Evolutionary conservation across 2,797 vertebrate genomes (phyloP).

Genomic region (Halcyon leucocephala): DNA sequence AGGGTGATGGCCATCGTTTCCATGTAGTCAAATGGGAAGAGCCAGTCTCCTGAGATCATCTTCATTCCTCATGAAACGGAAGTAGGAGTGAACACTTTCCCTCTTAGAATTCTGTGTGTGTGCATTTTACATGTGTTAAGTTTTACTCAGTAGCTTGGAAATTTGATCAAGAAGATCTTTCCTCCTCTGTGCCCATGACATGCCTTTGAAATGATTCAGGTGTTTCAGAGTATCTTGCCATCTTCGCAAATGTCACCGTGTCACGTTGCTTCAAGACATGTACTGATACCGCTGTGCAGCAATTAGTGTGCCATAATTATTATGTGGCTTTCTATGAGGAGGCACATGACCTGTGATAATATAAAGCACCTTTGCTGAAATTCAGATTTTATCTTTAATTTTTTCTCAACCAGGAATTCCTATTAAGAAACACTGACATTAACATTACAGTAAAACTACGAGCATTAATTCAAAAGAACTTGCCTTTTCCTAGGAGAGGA

Average conservation of each 20-base stretch:
- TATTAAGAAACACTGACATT: not conserved
- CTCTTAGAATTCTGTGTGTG: not conserved
- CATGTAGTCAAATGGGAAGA: accelerated
- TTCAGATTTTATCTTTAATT: not conserved
- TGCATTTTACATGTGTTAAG: not conserved
- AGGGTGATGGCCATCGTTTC: not conserved
- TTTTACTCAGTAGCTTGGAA: not conserved
- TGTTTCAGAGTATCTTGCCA: not conserved
- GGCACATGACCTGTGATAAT: not conserved
- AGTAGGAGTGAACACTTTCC: not conserved
- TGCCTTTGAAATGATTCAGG: not conserved
- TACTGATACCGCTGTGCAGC: not conserved
- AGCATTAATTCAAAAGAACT: not conserved
- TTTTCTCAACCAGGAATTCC: not conserved
- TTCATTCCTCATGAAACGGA: not conserved
- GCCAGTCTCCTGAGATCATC: not conserved
- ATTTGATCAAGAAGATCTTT: not conserved
- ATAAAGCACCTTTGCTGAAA: not conserved
- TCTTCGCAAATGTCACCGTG: not conserved
- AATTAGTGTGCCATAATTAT: not conserved
- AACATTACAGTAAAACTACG: not conserved
- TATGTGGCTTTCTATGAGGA: not conserved
- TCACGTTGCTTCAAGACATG: not conserved
- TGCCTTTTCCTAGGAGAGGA: not conserved
- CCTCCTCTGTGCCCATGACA: not conserved